Evolutionary conservation across 1,140 invertebrate genomes (phyloP).

Genomic region (Marisa cornuarietis): DNA sequence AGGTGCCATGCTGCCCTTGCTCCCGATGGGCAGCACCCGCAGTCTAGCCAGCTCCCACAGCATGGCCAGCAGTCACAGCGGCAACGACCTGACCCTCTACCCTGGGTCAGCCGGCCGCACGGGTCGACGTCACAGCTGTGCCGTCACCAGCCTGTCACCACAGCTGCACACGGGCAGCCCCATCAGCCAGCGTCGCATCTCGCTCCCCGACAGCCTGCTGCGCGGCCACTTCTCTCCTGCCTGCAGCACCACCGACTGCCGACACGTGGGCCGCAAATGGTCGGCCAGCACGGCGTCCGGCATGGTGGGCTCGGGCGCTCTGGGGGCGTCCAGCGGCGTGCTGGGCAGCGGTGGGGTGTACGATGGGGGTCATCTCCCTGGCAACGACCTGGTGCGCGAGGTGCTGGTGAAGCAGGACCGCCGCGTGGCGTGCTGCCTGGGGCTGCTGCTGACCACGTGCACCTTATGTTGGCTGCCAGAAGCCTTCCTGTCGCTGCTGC

Average conservation of each 20-base stretch:
- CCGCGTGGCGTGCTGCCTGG: conserved; percentile 47
- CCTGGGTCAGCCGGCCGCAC: not conserved
- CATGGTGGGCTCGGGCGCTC: not conserved
- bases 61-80: no score
- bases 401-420: conserved; percentile 50
- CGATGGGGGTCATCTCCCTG: conserved; percentile 20
- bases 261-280: conserved; percentile 22
- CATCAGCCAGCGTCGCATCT: conserved; percentile 8
- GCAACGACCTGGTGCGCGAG: conserved; percentile 49
- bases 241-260: conserved; percentile 3
- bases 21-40: no score
- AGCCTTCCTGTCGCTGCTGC: conserved; percentile 29
- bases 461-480: conserved; percentile 52
- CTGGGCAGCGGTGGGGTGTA: conserved; percentile 12
- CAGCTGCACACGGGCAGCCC: conserved; percentile 4
- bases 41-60: no score
- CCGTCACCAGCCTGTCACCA: conserved; percentile 6
- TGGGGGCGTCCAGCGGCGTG: conserved; percentile 11
- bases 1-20: no score
- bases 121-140: conserved; percentile 21
- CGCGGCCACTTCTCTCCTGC: conserved; percentile 12
- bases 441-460: conserved; percentile 45
- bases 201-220: conserved; percentile 13
- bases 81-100: no score
- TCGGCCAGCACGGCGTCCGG: conserved; percentile 9